Base-by-base conservation (phyloP, 2,113 vertebrate genomes). In the Albula goreensis region DNA sequence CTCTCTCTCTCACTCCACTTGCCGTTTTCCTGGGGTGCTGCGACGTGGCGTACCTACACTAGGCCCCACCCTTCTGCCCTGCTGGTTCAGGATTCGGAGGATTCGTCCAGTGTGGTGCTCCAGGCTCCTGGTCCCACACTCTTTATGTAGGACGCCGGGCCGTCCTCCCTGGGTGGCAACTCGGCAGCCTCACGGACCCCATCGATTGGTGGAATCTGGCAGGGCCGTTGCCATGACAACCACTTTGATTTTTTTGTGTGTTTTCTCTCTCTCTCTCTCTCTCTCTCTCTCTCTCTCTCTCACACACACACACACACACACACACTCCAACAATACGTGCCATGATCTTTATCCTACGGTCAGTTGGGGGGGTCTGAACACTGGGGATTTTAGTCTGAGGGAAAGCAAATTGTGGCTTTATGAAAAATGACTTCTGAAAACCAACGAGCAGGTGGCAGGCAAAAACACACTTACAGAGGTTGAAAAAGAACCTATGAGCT, bases 101-200 rank as follows among this genome's bases (percentile, higher is more conserved):
- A n/a, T 74, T 31, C 81, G 78, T 50, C 86, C 79, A 50, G 60
- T 87, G 83, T 77, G 83, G 83, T 17, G 11, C 83, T 87, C 70
- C 79, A 41, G n/a, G 22, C 77, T 49, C 86, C 82, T 11, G 15
- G 48, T 22, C 56, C 17, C 78, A 49, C 83, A 50, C 63, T 10
- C 93, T 94, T 95, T 96, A 95, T 95, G 93, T 96, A 90, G 93
- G 90, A 90, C 90, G 92, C 91, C 84, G 93, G 88, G 86, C 88
- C 81, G 89, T 89, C 78, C 86, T 31, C 60, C 60, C 4, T 19
- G 60, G 83, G 90, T 91, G 89, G 89, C 91, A 94, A 93, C 92
- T 94, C 91, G 70, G 80, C 94, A 93, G 92, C 93, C 92, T 91
- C 89, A 82, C 90, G 51, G 91, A 91, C 90, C 90, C 89, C 94